Evolutionary conservation across 1,140 invertebrate species (phyloP), one percentile per base, ranked within the genome.

Genomic region (Ceratina japonica): DNA sequence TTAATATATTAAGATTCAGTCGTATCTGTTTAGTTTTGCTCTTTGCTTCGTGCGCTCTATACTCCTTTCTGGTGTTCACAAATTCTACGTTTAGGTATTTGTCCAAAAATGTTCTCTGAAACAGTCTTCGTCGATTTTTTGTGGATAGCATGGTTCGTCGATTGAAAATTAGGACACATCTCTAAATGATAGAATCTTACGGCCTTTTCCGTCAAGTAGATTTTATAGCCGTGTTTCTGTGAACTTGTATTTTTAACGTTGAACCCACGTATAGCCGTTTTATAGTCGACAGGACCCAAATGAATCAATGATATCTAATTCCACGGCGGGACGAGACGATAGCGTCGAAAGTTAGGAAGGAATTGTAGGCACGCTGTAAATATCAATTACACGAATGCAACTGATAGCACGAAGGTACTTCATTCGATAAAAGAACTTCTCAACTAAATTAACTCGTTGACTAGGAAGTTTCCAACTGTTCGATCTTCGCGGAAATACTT

Each of bases 361-460:
- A 62, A 24, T 51, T 13, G 27, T 54, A 31, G 3, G 3, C 27
- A 16, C 1, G 12, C 16, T 18, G 18, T 54, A 64, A 54, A 64
- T 37, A 37, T 54, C 49, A 31, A 73, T 52, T 64, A 74, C 37
- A 74, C 3, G 49, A 52, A 27, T 31, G 24, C 3, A 37, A 15
- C 15, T n/a, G 49, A n/a, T 13, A 16, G 44, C 37, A 64, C 13
- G 2, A 2, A 54, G 27, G 16, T 22, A 13, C 44, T 37, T 52
- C 22, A 54, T 52, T 70, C n/a, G 61, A 64, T 74, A 74, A 64
- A 74, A 74, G 72, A 74, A 74, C 61, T 74, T 64, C 20, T 3
- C 0, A 54, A 54, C 27, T 37, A 74, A 74, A 64, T 74, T 74
- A 74, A 64, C 72, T 64, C 49, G 49, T 54, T 51, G 49, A 74